Evolutionary conservation across 2,888 invertebrate genomes (phyloP), one percentile per base, ranked within the genome.

Genomic region (Timema podura): DNA sequence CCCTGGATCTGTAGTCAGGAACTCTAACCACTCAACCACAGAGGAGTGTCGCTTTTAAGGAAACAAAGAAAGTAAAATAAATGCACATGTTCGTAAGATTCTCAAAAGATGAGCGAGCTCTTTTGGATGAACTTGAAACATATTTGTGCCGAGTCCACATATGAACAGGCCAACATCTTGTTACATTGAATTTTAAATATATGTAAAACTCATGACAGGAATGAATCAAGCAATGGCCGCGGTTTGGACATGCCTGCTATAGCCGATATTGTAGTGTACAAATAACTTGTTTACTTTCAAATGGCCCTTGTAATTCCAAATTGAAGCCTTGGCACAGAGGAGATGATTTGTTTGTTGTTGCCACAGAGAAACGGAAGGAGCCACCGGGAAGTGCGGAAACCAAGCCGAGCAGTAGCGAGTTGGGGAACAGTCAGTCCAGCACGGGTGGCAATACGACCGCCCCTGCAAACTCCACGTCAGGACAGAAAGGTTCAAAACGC

Each of bases 351-450:
- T 30, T 30, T 30, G 30, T 30, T 30, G 30, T 78, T 77, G 76
- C 84, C 82, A 44, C 85, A 89, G 91, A 91, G 85, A 91, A 92
- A 82, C 90, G 92, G 81, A 92, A 92, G 85, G 92, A 92, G 81
- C 91, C 92, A 8, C 91, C 92, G 13, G 73, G 73, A 47, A 73
- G 70, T 47, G 76, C 74, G 75, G 87, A 87, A 74, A 85, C 86
- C 54, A 87, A 87, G 77, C 85, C 87, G 51, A 86, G 86, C 71
- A 86, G 86, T 80, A 83, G 83, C 75, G 83, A 83, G 73, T 76
- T 83, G 68, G 83, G 83, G 74, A 84, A 83, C 75, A 84, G 70
- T 15, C 73, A 73, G 51, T 48, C 74, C 57, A 74, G 74, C 57
- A 54, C 69, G 15, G 71, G 83, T 75, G 82, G 84, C 75, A 83